A percentile compares a stretch with the other conserved stretches of the same genome.
Evolutionary conservation across 2,888 invertebrate genomes (phyloP).

Genomic region (Drosophila quinaria): DNA sequence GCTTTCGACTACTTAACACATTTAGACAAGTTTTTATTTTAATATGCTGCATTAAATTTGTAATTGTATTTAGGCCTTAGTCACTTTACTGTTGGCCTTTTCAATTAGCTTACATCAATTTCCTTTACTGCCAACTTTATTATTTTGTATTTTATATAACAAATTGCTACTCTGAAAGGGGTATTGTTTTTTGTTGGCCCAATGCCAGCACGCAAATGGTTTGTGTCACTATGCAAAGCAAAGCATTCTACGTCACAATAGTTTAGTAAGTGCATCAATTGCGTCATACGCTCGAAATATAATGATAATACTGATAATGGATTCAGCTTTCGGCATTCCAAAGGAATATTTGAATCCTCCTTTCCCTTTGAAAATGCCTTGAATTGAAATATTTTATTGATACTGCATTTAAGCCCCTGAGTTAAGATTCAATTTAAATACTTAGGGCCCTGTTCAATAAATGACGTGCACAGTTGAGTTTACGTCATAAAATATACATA

Average conservation of each 20-base stretch:
- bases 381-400: neutral
- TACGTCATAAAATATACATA: constrained; percentile 58
- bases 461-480: constrained; percentile 27
- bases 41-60: constrained; percentile 28
- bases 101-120: constrained; percentile 38
- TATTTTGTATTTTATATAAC: constrained; percentile 10
- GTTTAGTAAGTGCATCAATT: constrained; percentile 2
- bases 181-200: constrained; percentile 41
- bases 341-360: neutral
- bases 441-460: constrained; percentile 2
- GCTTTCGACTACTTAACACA: constrained; percentile 59
- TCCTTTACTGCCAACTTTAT: constrained; percentile 19
- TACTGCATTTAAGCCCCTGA: neutral
- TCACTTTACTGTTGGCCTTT: constrained; percentile 29
- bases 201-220: constrained; percentile 53
- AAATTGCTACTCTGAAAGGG: constrained; percentile 17
- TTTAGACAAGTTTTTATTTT: constrained; percentile 43
- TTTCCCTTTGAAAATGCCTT: too few species aligned
- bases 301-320: constrained; percentile 2
- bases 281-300: constrained; percentile 6
- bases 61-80: constrained; percentile 20
- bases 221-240: constrained; percentile 49
- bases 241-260: constrained; percentile 26
- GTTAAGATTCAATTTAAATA: neutral
- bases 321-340: neutral